Base-by-base conservation (phyloP, 2,113 vertebrate species). In the Thinocorus orbignyianus region DNA sequence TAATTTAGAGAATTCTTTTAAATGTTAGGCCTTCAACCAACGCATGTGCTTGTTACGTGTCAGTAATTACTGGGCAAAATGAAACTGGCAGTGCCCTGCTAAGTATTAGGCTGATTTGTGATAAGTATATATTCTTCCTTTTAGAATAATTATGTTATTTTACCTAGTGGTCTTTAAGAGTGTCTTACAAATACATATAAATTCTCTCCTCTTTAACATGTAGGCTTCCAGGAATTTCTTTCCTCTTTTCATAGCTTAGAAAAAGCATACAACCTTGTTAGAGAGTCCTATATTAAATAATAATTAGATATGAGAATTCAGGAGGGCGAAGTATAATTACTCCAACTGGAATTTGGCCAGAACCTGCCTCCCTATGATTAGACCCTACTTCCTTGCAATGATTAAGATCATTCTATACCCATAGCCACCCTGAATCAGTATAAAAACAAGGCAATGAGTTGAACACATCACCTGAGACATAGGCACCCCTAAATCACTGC, bases 11-110 rank as follows among this genome's bases (percentile, higher is more conserved):
- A 81, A 28, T 76, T 66, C 68, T 41, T 87, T 90, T 90, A 22
- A 90, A 72, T 61, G 62, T 17, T 91, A 61, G 48, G 88, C 81
- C 83, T 91, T 85, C 80, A 91, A 62, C 82, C 42, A 48, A 69
- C 62, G 37, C 19, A 31, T 64, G 49, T 12, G 65, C 88, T 96
- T 96, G 78, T 86, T 96, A 48, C 81, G 93, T 64, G 90, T 95
- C 87, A 95, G 71, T 66, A 84, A 73, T 92, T 91, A 86, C 2
- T 74, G 93, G 58, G 74, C 55, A 86, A 91, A 74, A 78, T 71
- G 81, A 86, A 88, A 66, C 49, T 65, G 78, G 78, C 60, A 83
- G 55, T 76, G 55, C 46, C 17, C 70, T 82, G 26, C 64, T 90
- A 79, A 73, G 35, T 61, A 81, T 10, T 19, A 76, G 35, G 39